A percentile compares a stretch with the other conserved stretches of the same genome.
Conservation (phyloP, 2,113 vertebrate genomes). For the Vulpes lagopus region DNA sequence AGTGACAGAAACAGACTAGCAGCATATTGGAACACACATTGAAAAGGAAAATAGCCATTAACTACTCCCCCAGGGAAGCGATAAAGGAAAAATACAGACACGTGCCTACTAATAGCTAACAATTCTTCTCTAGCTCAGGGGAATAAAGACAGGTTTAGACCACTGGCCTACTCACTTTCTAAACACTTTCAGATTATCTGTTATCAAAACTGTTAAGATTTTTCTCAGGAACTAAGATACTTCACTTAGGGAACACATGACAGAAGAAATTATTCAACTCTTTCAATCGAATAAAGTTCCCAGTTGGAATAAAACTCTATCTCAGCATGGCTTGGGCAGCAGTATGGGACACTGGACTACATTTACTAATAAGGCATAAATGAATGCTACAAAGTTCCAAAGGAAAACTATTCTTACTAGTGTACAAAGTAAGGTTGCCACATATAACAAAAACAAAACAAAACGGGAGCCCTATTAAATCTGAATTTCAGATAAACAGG, state of each 20-base stretch:
- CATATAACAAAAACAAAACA: slow-evolving; percentile 54
- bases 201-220: neutral
- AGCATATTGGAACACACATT: neutral
- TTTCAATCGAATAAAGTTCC: slow-evolving; percentile 64
- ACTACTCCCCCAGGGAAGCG: neutral
- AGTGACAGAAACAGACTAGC: neutral
- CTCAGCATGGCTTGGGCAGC: slow-evolving; percentile 5
- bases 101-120: neutral
- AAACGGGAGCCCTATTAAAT: neutral
- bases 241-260: neutral
- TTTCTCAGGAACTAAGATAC: neutral
- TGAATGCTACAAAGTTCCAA: slow-evolving; percentile 29
- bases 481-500: slow-evolving; percentile 48
- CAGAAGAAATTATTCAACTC: slow-evolving; percentile 51
- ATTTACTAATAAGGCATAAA: slow-evolving; percentile 65
- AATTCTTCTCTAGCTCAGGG: neutral
- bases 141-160: neutral
- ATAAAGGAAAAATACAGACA: neutral
- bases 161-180: neutral
- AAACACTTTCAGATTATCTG: slow-evolving; percentile 13
- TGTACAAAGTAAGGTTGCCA: slow-evolving; percentile 35
- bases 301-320: slow-evolving; percentile 54
- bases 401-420: slow-evolving; percentile 63
- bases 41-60: neutral
- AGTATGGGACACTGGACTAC: neutral